Evolutionary conservation across 2,113 vertebrate species (phyloP), one percentile per base, ranked within the genome.

Genomic region (Neodon shergylaensis): DNA sequence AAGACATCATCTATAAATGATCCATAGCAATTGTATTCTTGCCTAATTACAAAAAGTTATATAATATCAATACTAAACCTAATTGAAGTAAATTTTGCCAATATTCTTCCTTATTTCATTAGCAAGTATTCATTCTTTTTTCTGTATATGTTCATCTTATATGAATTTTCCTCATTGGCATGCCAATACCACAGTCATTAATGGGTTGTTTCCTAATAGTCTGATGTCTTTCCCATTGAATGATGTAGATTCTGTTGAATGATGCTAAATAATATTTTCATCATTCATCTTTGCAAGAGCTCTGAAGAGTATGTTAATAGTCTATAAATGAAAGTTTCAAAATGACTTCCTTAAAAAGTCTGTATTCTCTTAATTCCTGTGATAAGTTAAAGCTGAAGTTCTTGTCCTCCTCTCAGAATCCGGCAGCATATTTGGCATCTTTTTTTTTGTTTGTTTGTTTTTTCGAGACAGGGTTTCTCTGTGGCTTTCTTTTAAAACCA

Each of bases 61-160:
- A 65, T 90, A 8, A 10, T 11, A 49, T 92, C 70, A 88, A 9
- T 73, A 72, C 70, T 94, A 47, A 84, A 76, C 91, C 61, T 58
- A 81, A 95, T 91, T 84, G 6, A 82, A 58, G 33, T 42, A 70
- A 81, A 52, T 36, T 92, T 81, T 66, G 13, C 66, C 42, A 90
- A 31, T 95, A 66, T 85, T 88, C 16, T 94, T 90, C 49, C 42
- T 73, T 31, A n/a, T 26, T 82, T 88, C 81, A 76, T 74, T 85
- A 92, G 5, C 28, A 90, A 31, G 54, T 13, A 39, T 79, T 90
- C 26, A 36, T 77, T 93, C 26, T 52, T 93, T 31, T 33, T 58
- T 74, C 81, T 91, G 54, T 39, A 81, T 94, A 58, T 58, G 14
- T 12, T 90, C 33, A 68, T 95, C 26, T 92, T 92, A 77, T 4